Evolutionary conservation across 2,113 vertebrate species (phyloP).

Genomic region (Eptatretus burgeri): DNA sequence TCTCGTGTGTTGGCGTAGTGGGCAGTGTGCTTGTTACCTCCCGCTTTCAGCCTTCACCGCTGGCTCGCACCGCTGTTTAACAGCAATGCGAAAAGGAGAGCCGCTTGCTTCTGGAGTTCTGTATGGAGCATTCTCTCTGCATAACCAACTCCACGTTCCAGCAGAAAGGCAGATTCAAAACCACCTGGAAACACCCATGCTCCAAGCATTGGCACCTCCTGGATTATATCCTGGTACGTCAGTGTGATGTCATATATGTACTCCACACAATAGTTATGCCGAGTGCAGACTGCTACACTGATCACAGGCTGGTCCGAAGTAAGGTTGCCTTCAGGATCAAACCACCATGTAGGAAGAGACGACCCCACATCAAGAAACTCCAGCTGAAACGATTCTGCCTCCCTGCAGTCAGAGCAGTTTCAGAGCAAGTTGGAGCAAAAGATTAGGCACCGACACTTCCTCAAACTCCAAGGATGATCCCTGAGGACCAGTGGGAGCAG

Average conservation of each 20-base stretch:
- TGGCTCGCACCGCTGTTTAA: too few relatives aligned
- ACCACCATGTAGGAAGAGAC: too few relatives aligned
- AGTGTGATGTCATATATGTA: background rate
- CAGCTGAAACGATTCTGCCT: background rate
- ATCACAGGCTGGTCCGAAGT: background rate
- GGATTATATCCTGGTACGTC: background rate
- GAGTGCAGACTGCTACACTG: background rate
- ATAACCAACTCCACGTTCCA: background rate
- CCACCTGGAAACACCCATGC: background rate
- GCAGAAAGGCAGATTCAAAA: background rate
- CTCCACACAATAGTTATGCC: background rate
- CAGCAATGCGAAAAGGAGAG: background rate
- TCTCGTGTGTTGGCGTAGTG: too few relatives aligned
- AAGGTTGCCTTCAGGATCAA: too few relatives aligned
- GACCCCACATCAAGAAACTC: background rate
- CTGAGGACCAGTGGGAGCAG: too few relatives aligned
- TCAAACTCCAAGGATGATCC: background rate
- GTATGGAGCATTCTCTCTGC: background rate
- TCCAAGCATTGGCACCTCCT: constrained; percentile 3
- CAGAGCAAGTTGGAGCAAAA: background rate
- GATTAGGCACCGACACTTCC: background rate
- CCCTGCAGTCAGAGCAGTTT: background rate
- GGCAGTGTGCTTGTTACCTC: too few relatives aligned
- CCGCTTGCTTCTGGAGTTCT: background rate
- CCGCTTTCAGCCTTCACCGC: too few relatives aligned